A percentile compares a stretch with the other conserved stretches of the same genome.
Conservation (phyloP, 2,113 vertebrate species). For the Oreocharis arfaki region DNA sequence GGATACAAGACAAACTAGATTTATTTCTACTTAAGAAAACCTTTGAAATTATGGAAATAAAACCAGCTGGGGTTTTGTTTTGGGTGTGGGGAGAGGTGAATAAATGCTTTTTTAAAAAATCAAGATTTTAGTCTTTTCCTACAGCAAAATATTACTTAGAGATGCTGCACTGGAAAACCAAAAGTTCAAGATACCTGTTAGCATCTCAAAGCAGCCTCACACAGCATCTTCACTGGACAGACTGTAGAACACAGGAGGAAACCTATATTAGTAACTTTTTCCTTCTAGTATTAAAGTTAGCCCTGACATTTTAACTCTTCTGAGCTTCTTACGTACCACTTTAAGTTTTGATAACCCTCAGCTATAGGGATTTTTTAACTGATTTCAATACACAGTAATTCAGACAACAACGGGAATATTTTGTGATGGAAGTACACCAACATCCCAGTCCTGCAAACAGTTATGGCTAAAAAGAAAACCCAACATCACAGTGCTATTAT, state of each 20-base stretch:
- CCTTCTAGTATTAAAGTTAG: conserved; percentile 58
- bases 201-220: conserved; percentile 68
- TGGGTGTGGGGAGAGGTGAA: conserved; percentile 17
- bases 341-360: conserved; percentile 26
- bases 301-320: conserved; percentile 53
- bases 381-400: conserved; percentile 37
- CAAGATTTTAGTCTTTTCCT: conserved; percentile 38
- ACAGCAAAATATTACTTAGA: conserved; percentile 64
- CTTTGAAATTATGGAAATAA: conserved; percentile 25
- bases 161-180: conserved; percentile 68
- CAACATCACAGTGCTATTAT: background rate
- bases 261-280: conserved; percentile 67
- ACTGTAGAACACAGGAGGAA: conserved; percentile 69
- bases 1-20: conserved; percentile 1
- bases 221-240: conserved; percentile 70
- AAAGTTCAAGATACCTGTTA: conserved; percentile 67
- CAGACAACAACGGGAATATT: conserved; percentile 18
- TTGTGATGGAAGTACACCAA: conserved; percentile 42
- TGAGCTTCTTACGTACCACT: conserved; percentile 38
- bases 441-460: conserved; percentile 50
- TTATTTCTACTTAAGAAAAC: background rate
- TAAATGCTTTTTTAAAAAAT: background rate
- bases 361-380: conserved; percentile 13
- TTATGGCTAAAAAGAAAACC: background rate
- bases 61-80: background rate